These are phyloP conservation scores for Tupiocoris notatus DNA, from an alignment of 2,888 invertebrate genomes.

Conservation along the genomic window DNA sequence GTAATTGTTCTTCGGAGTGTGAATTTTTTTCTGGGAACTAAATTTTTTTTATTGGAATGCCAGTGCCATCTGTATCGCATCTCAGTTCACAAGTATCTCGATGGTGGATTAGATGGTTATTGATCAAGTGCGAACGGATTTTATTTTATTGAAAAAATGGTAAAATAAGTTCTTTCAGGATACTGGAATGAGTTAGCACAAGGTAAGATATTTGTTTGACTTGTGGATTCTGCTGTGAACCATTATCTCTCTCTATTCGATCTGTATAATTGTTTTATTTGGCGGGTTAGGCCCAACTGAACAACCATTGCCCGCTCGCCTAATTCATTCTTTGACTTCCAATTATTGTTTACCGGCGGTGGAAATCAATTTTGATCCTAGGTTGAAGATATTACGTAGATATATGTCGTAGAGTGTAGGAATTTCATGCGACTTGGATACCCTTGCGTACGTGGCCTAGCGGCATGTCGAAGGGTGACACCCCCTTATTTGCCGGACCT, in stretches of 20 bases:
- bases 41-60: no score
- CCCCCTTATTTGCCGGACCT: slow-evolving; percentile 27
- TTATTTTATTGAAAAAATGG: slow-evolving; percentile 14
- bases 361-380: background rate
- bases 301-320: background rate
- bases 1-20: no score
- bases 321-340: background rate
- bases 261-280: no score
- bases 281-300: no score
- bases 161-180: slow-evolving; percentile 1
- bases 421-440: no score
- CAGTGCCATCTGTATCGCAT: slow-evolving; percentile 4
- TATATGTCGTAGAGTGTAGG: no score
- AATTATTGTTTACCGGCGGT: background rate
- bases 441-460: slow-evolving; percentile 15
- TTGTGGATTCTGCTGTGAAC: background rate
- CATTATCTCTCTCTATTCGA: background rate
- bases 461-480: slow-evolving; percentile 19
- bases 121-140: slow-evolving; percentile 31
- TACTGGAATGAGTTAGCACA: slow-evolving; percentile 27
- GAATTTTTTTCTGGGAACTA: no score
- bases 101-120: slow-evolving; percentile 35
- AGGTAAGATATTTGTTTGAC: slow-evolving; percentile 1
- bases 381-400: no score
- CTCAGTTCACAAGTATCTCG: slow-evolving; percentile 32